Conservation (phyloP, 2,113 vertebrate species). For the Oostethus manadensis region DNA sequence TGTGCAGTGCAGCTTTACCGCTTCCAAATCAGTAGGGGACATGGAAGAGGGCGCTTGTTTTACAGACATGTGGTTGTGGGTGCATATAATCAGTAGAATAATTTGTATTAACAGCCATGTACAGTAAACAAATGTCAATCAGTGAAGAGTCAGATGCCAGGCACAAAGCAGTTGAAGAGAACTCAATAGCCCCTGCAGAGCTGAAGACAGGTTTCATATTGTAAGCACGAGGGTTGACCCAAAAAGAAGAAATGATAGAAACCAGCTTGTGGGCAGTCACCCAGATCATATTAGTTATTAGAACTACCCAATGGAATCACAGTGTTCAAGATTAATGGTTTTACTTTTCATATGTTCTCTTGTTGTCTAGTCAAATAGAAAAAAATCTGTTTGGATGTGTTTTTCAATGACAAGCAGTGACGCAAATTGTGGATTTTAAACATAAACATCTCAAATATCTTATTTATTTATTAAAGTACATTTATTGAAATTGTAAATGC, state of each 20-base stretch:
- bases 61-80: constrained; percentile 28
- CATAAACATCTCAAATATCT: too few species aligned
- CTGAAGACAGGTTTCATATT: constrained; percentile 59
- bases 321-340: not conserved
- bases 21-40: constrained; percentile 18
- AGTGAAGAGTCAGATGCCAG: constrained; percentile 50
- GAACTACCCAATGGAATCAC: constrained; percentile 43
- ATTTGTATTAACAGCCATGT: constrained; percentile 50
- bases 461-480: too few species aligned
- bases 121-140: constrained; percentile 64
- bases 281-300: constrained; percentile 67
- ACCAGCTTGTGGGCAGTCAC: constrained; percentile 67
- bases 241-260: constrained; percentile 60
- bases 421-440: too few species aligned
- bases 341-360: not conserved
- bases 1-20: constrained; percentile 33
- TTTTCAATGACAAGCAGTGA: too few species aligned
- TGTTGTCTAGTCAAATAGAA: not conserved
- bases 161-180: constrained; percentile 46
- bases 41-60: constrained; percentile 17
- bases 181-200: constrained; percentile 45
- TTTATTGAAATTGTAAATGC: too few species aligned
- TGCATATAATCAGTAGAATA: constrained; percentile 18
- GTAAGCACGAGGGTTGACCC: constrained; percentile 61
- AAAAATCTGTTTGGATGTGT: too few species aligned